Conservation (phyloP, 2,888 invertebrate species). For the Drosophila buzzatii region DNA sequence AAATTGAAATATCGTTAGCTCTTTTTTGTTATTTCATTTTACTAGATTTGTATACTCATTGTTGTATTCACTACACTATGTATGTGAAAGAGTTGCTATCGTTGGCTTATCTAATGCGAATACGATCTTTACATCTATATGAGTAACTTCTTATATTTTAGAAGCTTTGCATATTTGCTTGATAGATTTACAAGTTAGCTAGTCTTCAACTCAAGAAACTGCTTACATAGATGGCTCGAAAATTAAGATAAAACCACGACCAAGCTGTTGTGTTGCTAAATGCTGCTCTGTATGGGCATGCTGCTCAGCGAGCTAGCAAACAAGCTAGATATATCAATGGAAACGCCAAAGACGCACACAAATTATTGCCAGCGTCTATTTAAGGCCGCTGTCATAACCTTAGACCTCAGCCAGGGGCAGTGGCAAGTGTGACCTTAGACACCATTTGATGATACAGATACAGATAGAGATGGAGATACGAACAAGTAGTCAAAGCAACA, state of each 20-base stretch:
- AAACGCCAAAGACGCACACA: slow-evolving; percentile 24
- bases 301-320: neutral
- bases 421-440: slow-evolving; percentile 50
- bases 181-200: slow-evolving; percentile 15
- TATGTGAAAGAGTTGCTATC: neutral
- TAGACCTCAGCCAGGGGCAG: slow-evolving; percentile 33
- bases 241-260: slow-evolving; percentile 36
- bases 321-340: slow-evolving; percentile 33
- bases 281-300: slow-evolving; percentile 27
- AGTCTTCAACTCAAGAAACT: slow-evolving; percentile 25
- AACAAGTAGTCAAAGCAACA: slow-evolving; percentile 22
- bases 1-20: slow-evolving; percentile 39
- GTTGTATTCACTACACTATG: neutral
- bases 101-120: slow-evolving; percentile 1
- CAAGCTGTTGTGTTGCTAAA: slow-evolving; percentile 24
- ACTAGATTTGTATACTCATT: neutral
- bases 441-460: slow-evolving; percentile 23
- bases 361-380: slow-evolving; percentile 2
- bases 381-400: slow-evolving; percentile 37
- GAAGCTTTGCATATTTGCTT: slow-evolving; percentile 21
- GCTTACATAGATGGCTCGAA: slow-evolving; percentile 12
- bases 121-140: slow-evolving; percentile 8
- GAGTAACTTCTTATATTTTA: slow-evolving; percentile 13
- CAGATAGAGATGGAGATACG: slow-evolving; percentile 6
- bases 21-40: neutral